Base-by-base conservation (phyloP, 2,113 vertebrate genomes). In the Garra rufa region DNA sequence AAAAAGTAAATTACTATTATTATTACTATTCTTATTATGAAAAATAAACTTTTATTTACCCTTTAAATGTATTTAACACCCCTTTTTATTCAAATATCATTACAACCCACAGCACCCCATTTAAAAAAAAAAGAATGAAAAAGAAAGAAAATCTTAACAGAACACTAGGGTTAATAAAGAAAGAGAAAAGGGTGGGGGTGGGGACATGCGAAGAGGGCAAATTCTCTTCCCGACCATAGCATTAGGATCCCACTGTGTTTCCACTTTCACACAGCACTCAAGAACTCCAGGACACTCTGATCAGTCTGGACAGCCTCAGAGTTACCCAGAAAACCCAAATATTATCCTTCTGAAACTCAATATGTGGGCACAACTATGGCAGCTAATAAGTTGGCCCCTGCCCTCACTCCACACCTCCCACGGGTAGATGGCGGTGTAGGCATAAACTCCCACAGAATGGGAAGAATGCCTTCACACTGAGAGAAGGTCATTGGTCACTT, bases 271-370 rank as follows among this genome's bases (percentile, higher is more conserved):
- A 92, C 88, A 87, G 81, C 87, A 83, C 82, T 87, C 75, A 9
- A 21, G 71, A 85, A 76, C 81, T 90, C 85, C 50, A 61, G 26
- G 48, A 73, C 38, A 50, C 63, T 86, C 24, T 1, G 8, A 55
- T 78, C 44, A 21, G 74, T 91, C 88, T 90, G 86, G 83, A 90
- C 84, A 69, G 74, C 24, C 65, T 86, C 79, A 43, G 88, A 88
- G 87, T 90, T 83, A 89, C 87, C 28, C 55, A 57, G 83, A 92
- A 92, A 81, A 92, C 34, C 82, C 76, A 93, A 93, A 94, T 92
- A 94, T 93, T 93, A 91, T 92, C 91, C 87, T 82, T 87, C 57
- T 83, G 89, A 91, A 92, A 92, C 89, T 84, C 76, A 93, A 92
- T 91, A 92, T 89, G 85, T 83, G 89, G 90, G 88, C 88, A 92